These are phyloP conservation scores for Druon quercuslanigerum DNA, from an alignment of 1,140 invertebrate species.

Conservation along the genomic window DNA sequence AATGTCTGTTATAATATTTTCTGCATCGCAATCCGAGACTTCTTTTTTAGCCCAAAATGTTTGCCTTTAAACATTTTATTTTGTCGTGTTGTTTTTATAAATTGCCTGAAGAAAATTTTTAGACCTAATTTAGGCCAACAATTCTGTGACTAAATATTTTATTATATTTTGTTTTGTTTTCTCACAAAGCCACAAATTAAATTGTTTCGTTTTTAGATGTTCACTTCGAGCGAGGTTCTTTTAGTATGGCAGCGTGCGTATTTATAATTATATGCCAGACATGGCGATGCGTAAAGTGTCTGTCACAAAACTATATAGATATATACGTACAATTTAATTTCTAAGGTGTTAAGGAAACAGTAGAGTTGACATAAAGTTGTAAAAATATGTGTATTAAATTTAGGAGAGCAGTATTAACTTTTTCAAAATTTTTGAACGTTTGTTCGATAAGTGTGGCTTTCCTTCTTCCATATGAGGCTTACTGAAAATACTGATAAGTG, in stretches of 20 bases:
- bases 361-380: slow-evolving; percentile 2
- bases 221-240: too few species aligned
- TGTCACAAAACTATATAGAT: background rate
- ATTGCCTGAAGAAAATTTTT: too few species aligned
- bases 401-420: slow-evolving; percentile 17
- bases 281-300: background rate
- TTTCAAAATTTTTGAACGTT: background rate
- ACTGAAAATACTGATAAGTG: background rate
- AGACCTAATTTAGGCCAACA: too few species aligned
- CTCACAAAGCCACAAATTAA: too few species aligned
- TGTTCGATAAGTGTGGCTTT: slow-evolving; percentile 5
- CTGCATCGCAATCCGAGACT: too few species aligned
- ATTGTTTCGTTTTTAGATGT: too few species aligned
- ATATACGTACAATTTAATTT: slow-evolving; percentile 20
- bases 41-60: too few species aligned
- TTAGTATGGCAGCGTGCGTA: background rate
- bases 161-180: too few species aligned
- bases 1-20: too few species aligned
- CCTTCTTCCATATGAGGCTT: background rate
- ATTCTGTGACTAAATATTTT: too few species aligned
- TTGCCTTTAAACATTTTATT: too few species aligned
- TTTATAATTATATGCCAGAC: background rate
- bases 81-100: too few species aligned
- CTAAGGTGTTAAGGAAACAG: background rate
- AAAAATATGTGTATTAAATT: background rate